These are phyloP conservation scores for Caenorhabditis sulstoni DNA, from an alignment of 2,888 invertebrate species.

Conservation along the genomic window DNA sequence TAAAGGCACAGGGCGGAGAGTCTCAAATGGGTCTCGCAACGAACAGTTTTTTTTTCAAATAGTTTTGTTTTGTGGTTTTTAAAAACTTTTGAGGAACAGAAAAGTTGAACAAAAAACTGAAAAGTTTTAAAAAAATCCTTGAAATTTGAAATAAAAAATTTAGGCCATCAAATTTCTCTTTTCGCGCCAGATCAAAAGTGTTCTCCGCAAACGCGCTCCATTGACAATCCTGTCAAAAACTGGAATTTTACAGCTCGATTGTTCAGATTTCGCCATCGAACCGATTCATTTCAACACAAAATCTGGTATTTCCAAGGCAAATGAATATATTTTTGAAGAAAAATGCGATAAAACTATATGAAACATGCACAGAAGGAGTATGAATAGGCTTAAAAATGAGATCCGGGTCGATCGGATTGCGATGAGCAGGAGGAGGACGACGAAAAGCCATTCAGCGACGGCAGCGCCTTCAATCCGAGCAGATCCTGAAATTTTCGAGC, in stretches of 20 bases:
- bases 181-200: too few species aligned
- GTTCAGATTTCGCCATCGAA: too few species aligned
- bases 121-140: neutral
- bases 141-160: too few species aligned
- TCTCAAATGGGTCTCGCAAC: conserved; percentile 3
- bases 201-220: too few species aligned
- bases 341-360: neutral
- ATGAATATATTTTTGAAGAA: too few species aligned
- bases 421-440: conserved; percentile 27
- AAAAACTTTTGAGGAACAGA: too few species aligned
- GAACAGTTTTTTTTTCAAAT: neutral
- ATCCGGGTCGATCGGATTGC: conserved; percentile 29
- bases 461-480: conserved; percentile 30
- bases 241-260: too few species aligned
- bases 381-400: conserved; percentile 9
- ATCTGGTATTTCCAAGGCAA: too few species aligned
- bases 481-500: conserved; percentile 23
- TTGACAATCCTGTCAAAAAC: too few species aligned
- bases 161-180: too few species aligned
- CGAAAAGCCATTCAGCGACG: neutral
- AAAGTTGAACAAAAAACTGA: neutral
- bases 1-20: neutral
- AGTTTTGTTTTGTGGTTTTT: too few species aligned
- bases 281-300: too few species aligned
- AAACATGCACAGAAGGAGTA: neutral